Evolutionary conservation across 2,888 invertebrate genomes (phyloP).

Genomic region (Nephrotoma appendiculata): DNA sequence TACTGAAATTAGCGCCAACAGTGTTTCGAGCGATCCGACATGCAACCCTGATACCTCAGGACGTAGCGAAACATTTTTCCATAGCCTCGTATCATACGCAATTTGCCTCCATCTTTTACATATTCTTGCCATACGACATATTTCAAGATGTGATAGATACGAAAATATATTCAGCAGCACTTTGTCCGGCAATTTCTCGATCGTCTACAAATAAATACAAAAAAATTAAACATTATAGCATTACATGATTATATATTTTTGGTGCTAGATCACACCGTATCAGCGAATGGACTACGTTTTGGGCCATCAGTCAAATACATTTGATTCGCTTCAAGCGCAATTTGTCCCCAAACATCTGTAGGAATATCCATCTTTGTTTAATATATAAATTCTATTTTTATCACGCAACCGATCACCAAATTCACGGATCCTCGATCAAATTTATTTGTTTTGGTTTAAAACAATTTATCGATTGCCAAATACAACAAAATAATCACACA

Average conservation of each 20-base stretch:
- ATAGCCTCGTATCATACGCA: conserved; percentile 87
- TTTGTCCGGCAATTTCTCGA: conserved; percentile 94
- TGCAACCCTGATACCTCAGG: conserved; percentile 83
- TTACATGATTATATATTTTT: neutral
- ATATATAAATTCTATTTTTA: neutral
- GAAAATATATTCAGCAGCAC: conserved; percentile 87
- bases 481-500: neutral
- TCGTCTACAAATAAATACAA: conserved; percentile 47
- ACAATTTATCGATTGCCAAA: neutral
- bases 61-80: conserved; percentile 90
- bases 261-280: conserved; percentile 46
- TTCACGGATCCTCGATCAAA: neutral
- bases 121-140: conserved; percentile 84
- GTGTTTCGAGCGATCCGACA: conserved; percentile 64
- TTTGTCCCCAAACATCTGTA: conserved; percentile 77
- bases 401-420: neutral
- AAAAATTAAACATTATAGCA: neutral
- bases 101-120: conserved; percentile 94
- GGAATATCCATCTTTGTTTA: conserved; percentile 44
- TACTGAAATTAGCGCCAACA: conserved; percentile 74
- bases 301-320: conserved; percentile 73
- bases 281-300: conserved; percentile 66
- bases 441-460: neutral
- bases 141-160: conserved; percentile 84
- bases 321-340: conserved; percentile 75